These are phyloP conservation scores for Scotopteryx bipunctaria DNA, from an alignment of 2,888 invertebrate species.

Conservation along the genomic window DNA sequence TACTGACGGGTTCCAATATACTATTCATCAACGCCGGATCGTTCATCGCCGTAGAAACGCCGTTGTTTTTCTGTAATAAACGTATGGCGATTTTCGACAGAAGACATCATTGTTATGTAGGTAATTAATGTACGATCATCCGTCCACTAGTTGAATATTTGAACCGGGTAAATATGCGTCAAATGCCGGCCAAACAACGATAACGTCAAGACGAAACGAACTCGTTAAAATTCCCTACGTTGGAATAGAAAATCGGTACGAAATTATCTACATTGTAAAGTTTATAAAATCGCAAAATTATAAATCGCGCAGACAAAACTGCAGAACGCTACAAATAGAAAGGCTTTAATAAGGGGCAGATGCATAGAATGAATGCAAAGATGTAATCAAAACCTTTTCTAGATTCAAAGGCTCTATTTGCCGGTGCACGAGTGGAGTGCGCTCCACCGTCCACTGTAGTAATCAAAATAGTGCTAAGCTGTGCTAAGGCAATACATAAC, in stretches of 20 bases:
- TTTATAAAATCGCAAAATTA: constrained; percentile 23
- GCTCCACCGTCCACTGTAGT: constrained; percentile 8
- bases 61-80: too few species aligned
- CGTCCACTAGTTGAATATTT: too few species aligned
- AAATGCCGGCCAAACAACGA: too few species aligned
- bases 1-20: too few species aligned
- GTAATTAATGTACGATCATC: too few species aligned
- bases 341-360: constrained; percentile 40
- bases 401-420: constrained; percentile 42
- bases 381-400: constrained; percentile 41
- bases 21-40: too few species aligned
- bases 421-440: constrained; percentile 33
- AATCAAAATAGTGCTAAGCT: neutral
- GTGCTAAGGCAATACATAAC: too few species aligned
- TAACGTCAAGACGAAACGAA: too few species aligned
- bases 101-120: too few species aligned
- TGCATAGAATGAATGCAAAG: constrained; percentile 39
- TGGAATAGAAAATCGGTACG: constrained; percentile 13
- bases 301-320: constrained; percentile 27
- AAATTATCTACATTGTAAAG: constrained; percentile 20
- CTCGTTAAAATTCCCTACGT: constrained; percentile 20
- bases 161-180: too few species aligned
- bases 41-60: too few species aligned
- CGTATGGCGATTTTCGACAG: too few species aligned
- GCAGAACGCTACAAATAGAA: constrained; percentile 40